Conservation (phyloP, 1,140 invertebrate species). For the Drosophila virilis region DNA sequence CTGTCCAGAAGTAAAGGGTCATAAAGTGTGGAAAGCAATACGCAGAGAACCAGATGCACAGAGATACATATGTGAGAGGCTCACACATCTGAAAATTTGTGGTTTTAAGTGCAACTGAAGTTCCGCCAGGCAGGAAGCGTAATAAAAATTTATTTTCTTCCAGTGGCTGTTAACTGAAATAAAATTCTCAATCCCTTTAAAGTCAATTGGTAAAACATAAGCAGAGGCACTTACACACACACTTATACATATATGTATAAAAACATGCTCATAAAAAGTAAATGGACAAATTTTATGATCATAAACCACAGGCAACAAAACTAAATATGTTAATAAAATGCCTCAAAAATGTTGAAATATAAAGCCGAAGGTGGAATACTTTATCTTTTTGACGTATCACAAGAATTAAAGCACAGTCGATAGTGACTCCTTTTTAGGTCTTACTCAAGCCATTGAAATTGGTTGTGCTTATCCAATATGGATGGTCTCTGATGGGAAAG, state of each 20-base stretch:
- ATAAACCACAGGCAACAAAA: constrained; percentile 42
- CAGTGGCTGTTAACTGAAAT: constrained; percentile 17
- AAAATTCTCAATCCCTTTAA: constrained; percentile 23
- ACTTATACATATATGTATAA: background rate
- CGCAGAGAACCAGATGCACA: background rate
- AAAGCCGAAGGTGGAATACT: background rate
- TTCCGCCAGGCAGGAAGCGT: background rate
- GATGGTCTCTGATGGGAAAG: too few species aligned
- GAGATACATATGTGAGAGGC: background rate
- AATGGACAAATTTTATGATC: constrained; percentile 47
- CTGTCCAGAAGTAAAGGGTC: background rate
- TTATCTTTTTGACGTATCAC: too few species aligned
- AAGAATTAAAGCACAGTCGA: too few species aligned
- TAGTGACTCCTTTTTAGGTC: too few species aligned
- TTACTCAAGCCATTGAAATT: too few species aligned
- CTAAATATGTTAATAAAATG: background rate
- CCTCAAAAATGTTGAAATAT: background rate
- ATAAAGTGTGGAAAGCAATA: background rate
- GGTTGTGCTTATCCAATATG: too few species aligned
- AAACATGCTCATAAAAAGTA: constrained; percentile 12
- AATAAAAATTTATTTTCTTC: constrained; percentile 3
- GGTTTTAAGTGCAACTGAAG: constrained; percentile 4
- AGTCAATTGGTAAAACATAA: constrained; percentile 43
- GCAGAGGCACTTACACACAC: constrained; percentile 5
- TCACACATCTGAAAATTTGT: constrained; percentile 4